Conservation (phyloP, 2,888 invertebrate species). For the Nycteola revayana region DNA sequence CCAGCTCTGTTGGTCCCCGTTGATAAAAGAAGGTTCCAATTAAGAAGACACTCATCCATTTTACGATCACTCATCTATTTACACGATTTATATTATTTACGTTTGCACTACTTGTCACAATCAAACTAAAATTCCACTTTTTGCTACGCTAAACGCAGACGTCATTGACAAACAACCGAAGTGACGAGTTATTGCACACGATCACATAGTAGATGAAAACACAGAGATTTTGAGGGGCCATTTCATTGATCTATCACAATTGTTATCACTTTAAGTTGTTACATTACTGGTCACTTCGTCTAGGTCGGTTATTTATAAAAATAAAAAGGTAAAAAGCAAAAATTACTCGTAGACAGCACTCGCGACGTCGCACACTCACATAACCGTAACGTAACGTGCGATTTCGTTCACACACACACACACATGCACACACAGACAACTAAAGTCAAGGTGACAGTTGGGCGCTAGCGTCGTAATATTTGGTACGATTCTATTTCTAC, state of each 20-base stretch:
- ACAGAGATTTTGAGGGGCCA: slow-evolving; percentile 68
- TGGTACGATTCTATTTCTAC: slow-evolving; percentile 23
- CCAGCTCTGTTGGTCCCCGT: slow-evolving; percentile 75
- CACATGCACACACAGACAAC: slow-evolving; percentile 38
- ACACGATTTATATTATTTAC: slow-evolving; percentile 71
- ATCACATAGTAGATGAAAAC: slow-evolving; percentile 76
- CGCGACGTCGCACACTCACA: slow-evolving; percentile 79
- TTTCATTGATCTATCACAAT: slow-evolving; percentile 73
- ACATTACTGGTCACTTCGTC: slow-evolving; percentile 68
- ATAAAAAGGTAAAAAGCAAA: slow-evolving; percentile 80
- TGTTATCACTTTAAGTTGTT: slow-evolving; percentile 74
- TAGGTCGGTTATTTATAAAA: slow-evolving; percentile 74
- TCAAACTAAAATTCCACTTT: slow-evolving; percentile 80
- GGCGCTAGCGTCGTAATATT: slow-evolving; percentile 45
- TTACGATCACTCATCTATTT: slow-evolving; percentile 72
- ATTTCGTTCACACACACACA: slow-evolving; percentile 66
- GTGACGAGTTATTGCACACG: slow-evolving; percentile 78
- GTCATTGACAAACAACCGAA: slow-evolving; percentile 82
- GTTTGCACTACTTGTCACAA: slow-evolving; percentile 79
- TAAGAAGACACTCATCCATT: slow-evolving; percentile 77
- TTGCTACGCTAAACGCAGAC: slow-evolving; percentile 81
- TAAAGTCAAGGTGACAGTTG: slow-evolving; percentile 62
- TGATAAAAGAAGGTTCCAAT: slow-evolving; percentile 70
- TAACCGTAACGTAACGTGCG: slow-evolving; percentile 72
- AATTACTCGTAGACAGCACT: slow-evolving; percentile 74